Conservation (phyloP, 1,140 invertebrate species). For the Ooceraea biroi region DNA sequence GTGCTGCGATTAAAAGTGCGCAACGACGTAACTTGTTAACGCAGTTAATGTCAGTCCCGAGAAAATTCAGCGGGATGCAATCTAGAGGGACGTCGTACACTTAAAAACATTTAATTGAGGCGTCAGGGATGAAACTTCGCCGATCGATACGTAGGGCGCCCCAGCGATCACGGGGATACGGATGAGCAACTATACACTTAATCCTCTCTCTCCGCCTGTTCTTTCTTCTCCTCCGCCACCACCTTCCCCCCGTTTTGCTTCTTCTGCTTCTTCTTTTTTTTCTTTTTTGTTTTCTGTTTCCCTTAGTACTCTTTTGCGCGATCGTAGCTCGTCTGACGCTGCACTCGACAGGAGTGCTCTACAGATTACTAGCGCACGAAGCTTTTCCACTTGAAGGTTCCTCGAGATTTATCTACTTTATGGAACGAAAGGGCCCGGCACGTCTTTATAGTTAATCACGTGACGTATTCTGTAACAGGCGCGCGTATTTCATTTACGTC, state of each 20-base stretch:
- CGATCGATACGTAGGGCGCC: conserved; percentile 12
- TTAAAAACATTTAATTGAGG: conserved; percentile 40
- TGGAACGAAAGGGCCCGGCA: conserved; percentile 18
- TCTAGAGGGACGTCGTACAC: neutral
- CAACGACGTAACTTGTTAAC: conserved; percentile 35
- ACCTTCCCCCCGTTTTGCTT: neutral
- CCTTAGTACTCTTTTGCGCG: conserved; percentile 19
- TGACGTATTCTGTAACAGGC: neutral
- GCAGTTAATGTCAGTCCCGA: conserved; percentile 11
- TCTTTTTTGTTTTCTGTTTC: conserved; percentile 26
- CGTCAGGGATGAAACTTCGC: conserved; percentile 24
- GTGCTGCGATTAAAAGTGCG: conserved; percentile 21
- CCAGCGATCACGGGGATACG: conserved; percentile 30
- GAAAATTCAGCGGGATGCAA: conserved; percentile 19
- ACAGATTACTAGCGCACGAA: conserved; percentile 49
- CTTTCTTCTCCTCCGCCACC: neutral
- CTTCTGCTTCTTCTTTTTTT: neutral
- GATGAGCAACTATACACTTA: conserved; percentile 42
- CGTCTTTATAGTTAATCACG: conserved; percentile 46
- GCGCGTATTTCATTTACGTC: conserved; percentile 14
- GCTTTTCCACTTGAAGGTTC: conserved; percentile 38
- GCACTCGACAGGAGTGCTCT: conserved; percentile 51
- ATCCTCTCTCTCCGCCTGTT: conserved; percentile 26
- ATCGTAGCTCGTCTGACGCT: conserved; percentile 35
- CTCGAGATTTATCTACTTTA: conserved; percentile 61